Base-by-base conservation (phyloP, 2,888 invertebrate species). In the Sesia apiformis region DNA sequence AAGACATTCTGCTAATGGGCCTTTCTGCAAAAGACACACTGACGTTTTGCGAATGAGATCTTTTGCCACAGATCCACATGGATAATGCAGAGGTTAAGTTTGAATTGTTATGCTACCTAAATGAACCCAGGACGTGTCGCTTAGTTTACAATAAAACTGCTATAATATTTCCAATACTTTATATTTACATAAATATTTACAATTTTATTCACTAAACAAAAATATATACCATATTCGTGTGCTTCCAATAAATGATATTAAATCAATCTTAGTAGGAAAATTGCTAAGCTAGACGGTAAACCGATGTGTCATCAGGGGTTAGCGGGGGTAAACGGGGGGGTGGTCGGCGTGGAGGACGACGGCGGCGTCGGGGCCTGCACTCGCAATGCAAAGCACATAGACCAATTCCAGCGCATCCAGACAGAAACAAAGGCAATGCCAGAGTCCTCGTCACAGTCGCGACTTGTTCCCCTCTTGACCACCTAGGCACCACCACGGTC, bases 341-440 rank as follows among this genome's bases (percentile, higher is more conserved):
- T 57, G 93, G 93, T 57, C 93, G 88, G 57, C 92, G 90, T 39
- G 93, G 87, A 76, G 94, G 85, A 81, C 92, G 85, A 73, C 93
- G 81, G 74, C 94, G 90, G 64, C 93, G 90, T 67, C 94, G 91
- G 84, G 95, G 82, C 63, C 93, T 91, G 83, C 96, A 96, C 82
- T 96, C 96, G 82, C 96, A 96, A 81, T 96, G 96, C 92, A 96
- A 92, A 57, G 96, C 94, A 83, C 96, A 96, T 57, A 96, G 91
- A 40, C 95, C 95, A 63, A 96, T 93, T 56, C 96, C 96, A 62
- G 96, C 95, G 68, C 95, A 94, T 64, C 95, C 91, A 55, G 96
- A 95, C 72, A 96, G 92, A 71, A 95, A 94, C 84, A 96, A 93
- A 59, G 96, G 96, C 67, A 96, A 92, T 56, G 94, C 95, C 83